phyloP scores from a whole-genome alignment of 2,888 invertebrate species.

The Limnephilus rhombicus region DNA sequence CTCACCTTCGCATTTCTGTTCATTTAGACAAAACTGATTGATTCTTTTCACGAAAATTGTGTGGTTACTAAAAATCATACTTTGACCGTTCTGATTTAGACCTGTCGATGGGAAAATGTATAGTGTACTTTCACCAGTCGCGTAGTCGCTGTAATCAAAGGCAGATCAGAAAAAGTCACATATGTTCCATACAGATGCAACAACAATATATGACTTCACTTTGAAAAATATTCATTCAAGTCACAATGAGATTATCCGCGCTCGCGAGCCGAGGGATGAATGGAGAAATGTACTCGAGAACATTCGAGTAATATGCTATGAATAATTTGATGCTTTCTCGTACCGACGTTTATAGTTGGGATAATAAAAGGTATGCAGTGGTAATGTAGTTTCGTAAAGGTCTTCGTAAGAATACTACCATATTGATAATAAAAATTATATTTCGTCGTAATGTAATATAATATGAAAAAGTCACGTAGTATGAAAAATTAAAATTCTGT shows the following conservation, averaged over 20 bases:
- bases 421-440: background rate
- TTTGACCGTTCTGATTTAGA: background rate
- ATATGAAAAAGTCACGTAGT: too few relatives aligned
- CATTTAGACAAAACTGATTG: too few relatives aligned
- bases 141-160: slow-evolving; percentile 46
- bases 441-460: too few relatives aligned
- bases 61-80: background rate
- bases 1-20: too few relatives aligned
- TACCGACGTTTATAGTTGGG: background rate
- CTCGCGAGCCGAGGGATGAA: background rate
- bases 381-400: background rate
- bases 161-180: slow-evolving; percentile 48
- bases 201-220: slow-evolving; percentile 58
- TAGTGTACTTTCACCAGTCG: background rate
- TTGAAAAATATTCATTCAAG: slow-evolving; percentile 60
- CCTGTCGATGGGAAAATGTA: background rate
- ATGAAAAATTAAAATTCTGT: too few relatives aligned
- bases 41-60: too few relatives aligned
- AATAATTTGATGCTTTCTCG: background rate
- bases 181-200: slow-evolving; percentile 55
- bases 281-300: background rate
- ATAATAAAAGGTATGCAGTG: background rate
- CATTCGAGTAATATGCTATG: background rate
- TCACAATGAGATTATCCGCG: slow-evolving; percentile 56
- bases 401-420: background rate